phyloP scores from a whole-genome alignment of 2,888 invertebrate genomes.

The Zonitis immaculata region DNA sequence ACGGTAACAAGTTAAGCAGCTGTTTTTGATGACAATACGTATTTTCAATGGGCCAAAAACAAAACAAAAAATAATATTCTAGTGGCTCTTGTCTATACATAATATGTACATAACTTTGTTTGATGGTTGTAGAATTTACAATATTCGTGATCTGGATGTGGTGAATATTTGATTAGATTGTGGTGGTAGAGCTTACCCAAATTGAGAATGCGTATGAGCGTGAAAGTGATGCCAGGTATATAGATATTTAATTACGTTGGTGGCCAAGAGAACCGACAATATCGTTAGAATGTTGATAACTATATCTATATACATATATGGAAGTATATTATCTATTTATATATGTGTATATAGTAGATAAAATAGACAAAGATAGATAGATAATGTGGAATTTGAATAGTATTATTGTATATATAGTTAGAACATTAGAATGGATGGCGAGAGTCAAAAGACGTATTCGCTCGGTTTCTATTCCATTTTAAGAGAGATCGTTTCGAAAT shows the following conservation, averaged over 20 bases:
- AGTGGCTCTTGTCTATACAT: too few species aligned
- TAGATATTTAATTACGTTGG: slow-evolving; percentile 8
- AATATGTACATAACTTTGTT: too few species aligned
- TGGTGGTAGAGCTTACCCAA: not conserved
- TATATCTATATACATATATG: not conserved
- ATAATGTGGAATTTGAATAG: slow-evolving; percentile 1
- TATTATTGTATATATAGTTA: slow-evolving; percentile 6
- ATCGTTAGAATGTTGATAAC: slow-evolving; percentile 4
- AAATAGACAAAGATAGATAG: slow-evolving; percentile 26
- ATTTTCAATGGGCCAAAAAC: too few species aligned
- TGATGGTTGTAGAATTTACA: not conserved
- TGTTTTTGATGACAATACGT: too few species aligned
- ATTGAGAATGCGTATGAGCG: not conserved
- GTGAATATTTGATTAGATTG: not conserved
- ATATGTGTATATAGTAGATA: not conserved
- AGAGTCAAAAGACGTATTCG: slow-evolving; percentile 36
- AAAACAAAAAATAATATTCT: too few species aligned
- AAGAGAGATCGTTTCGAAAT: slow-evolving; percentile 31
- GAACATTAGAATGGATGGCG: slow-evolving; percentile 26
- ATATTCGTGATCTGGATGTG: not conserved
- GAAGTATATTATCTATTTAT: too few species aligned
- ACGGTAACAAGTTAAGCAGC: too few species aligned
- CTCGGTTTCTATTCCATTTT: slow-evolving; percentile 37
- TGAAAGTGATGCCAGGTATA: not conserved
- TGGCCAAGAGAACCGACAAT: slow-evolving; percentile 2